Conservation (phyloP, 2,113 vertebrate genomes). For the Hypomesus transpacificus region DNA sequence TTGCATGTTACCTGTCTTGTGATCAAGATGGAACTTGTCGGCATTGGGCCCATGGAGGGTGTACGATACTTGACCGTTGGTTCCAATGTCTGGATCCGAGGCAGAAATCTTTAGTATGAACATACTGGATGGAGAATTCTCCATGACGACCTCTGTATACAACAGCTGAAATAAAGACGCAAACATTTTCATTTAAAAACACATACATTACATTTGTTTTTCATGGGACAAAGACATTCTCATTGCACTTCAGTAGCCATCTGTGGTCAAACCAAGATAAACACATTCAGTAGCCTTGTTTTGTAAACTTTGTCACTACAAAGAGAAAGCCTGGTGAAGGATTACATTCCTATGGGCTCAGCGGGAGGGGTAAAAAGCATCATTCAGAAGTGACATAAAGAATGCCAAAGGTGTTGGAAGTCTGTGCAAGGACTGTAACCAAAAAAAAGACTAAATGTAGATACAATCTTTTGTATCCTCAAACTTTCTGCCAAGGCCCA, state of each 20-base stretch:
- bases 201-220: background rate
- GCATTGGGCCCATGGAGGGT: slow-evolving; percentile 85
- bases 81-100: slow-evolving; percentile 79
- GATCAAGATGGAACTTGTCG: slow-evolving; percentile 84
- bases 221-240: no score
- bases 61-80: slow-evolving; percentile 85
- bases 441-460: no score
- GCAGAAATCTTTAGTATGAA: slow-evolving; percentile 86
- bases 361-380: no score
- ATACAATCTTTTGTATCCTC: no score
- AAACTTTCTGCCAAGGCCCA: no score
- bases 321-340: no score
- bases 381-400: no score
- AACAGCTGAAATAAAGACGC: slow-evolving; percentile 70
- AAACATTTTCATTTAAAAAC: slow-evolving; percentile 13
- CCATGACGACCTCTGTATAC: slow-evolving; percentile 83
- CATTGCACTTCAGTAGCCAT: no score
- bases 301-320: no score
- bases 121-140: slow-evolving; percentile 76
- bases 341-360: no score
- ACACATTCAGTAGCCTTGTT: background rate
- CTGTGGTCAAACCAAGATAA: background rate
- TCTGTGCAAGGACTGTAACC: no score
- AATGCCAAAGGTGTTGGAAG: no score
- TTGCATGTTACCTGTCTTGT: slow-evolving; percentile 79